Conservation (phyloP, 2,113 vertebrate species). For the Burhinus bistriatus region DNA sequence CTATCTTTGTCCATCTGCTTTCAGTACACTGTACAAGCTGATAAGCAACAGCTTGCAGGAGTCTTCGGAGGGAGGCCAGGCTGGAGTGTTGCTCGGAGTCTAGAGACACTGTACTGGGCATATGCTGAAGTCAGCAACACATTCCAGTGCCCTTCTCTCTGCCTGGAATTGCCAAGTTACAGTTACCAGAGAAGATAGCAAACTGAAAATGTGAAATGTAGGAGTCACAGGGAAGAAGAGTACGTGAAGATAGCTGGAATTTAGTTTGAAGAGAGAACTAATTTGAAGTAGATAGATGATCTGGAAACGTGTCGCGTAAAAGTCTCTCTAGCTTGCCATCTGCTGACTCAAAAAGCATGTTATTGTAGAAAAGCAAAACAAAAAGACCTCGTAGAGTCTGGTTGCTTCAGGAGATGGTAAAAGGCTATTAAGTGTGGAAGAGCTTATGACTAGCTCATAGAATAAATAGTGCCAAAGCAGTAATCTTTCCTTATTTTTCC, state of each 20-base stretch:
- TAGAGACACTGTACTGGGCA: neutral
- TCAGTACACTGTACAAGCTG: neutral
- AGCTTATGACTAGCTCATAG: neutral
- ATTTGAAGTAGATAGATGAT: slow-evolving; percentile 21
- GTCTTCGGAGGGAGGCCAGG: neutral
- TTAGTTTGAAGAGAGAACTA: neutral
- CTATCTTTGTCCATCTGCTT: neutral
- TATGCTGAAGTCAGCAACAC: slow-evolving; percentile 32
- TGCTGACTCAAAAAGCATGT: slow-evolving; percentile 1
- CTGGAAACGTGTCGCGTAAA: neutral
- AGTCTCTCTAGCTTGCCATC: slow-evolving; percentile 29
- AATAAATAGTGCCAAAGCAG: neutral
- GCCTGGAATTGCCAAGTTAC: slow-evolving; percentile 15
- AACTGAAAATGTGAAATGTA: slow-evolving; percentile 11
- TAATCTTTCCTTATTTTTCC: neutral
- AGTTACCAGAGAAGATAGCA: neutral
- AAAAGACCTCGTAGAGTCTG: neutral
- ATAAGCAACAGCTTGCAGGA: neutral
- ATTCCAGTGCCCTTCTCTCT: slow-evolving; percentile 5
- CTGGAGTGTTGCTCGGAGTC: neutral
- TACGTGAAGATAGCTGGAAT: slow-evolving; percentile 7
- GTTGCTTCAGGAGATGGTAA: neutral
- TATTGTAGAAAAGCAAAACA: neutral
- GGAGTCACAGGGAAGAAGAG: slow-evolving; percentile 4
- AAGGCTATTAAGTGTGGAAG: neutral